Evolutionary conservation across 2,113 vertebrate genomes (phyloP).

Genomic region (Ceyx melanurus): DNA sequence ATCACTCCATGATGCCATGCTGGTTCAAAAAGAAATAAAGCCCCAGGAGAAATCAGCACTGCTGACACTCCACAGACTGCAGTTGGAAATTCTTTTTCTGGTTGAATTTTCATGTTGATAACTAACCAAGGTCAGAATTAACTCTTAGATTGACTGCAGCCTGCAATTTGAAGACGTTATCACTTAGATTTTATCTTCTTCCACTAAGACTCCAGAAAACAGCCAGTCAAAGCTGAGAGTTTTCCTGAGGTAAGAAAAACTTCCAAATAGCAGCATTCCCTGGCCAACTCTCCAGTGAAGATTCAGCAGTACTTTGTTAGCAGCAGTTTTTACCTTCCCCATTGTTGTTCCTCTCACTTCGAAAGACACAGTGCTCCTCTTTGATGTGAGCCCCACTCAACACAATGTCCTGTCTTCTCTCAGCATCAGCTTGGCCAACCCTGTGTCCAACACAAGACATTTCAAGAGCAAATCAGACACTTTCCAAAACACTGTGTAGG

Average conservation of each 20-base stretch:
- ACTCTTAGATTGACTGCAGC: background rate
- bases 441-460: slow-evolving; percentile 68
- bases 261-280: background rate
- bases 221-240: background rate
- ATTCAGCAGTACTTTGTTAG: background rate
- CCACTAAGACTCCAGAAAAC: background rate
- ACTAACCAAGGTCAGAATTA: background rate
- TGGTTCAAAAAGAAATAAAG: background rate
- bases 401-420: slow-evolving; percentile 95
- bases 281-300: background rate
- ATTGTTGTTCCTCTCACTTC: slow-evolving; percentile 88
- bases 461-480: slow-evolving; percentile 4
- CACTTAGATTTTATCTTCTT: background rate
- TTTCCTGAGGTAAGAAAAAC: background rate
- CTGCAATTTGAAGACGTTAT: background rate
- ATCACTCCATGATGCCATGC: background rate
- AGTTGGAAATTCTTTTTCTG: background rate
- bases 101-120: background rate
- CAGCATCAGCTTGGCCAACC: slow-evolving; percentile 94
- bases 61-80: background rate
- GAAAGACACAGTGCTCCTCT: slow-evolving; percentile 96
- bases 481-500: background rate
- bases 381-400: slow-evolving; percentile 96
- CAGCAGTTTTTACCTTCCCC: slow-evolving; percentile 81
- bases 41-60: background rate